Percentiles rank a stretch among this genome's conserved stretches.
These are phyloP conservation scores for Vireo griseus DNA, from an alignment of 2,797 vertebrate genomes.

Conservation along the genomic window DNA sequence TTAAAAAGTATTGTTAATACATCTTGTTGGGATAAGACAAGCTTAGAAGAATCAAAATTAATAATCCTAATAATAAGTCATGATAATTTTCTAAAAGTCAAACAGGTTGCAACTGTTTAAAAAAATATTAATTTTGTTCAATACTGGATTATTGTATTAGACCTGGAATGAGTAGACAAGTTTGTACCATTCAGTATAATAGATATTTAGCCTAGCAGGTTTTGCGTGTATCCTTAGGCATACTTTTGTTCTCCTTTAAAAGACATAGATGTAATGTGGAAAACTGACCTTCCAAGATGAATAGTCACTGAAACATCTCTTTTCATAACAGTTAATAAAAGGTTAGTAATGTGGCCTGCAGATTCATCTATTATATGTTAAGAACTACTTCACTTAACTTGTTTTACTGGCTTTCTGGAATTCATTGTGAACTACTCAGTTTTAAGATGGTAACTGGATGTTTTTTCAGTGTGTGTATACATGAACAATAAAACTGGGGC, in stretches of 20 bases:
- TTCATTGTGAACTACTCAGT: background rate
- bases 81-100: background rate
- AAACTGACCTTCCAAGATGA: background rate
- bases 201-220: background rate
- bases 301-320: background rate
- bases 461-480: background rate
- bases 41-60: background rate
- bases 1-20: background rate
- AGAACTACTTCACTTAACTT: slow-evolving; percentile 6
- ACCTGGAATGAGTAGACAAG: background rate
- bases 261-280: background rate
- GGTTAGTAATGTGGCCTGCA: background rate
- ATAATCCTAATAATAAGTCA: background rate
- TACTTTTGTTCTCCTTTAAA: background rate
- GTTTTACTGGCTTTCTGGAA: slow-evolving; percentile 14
- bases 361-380: background rate
- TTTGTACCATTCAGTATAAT: background rate
- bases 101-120: background rate
- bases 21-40: background rate
- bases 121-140: background rate
- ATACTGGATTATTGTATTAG: background rate
- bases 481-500: background rate
- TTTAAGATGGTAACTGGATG: background rate
- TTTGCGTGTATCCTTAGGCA: background rate
- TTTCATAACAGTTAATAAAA: slow-evolving; percentile 18